Evolutionary conservation across 2,113 vertebrate species (phyloP), one percentile per base, ranked within the genome.

Genomic region (Neopipo cinnamomea): DNA sequence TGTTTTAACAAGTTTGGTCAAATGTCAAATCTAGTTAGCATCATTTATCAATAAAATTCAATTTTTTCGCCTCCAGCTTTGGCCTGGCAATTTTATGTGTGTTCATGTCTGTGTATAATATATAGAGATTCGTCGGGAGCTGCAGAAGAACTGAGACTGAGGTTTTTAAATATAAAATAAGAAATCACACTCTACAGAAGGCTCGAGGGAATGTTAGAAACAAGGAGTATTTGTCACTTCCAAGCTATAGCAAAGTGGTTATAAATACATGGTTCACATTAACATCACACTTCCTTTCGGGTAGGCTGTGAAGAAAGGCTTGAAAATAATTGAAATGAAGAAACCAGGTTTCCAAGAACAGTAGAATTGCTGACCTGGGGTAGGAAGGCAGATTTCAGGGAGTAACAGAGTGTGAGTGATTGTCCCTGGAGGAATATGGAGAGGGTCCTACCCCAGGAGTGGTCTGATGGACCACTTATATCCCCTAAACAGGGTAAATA

Each of bases 221-320:
- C 91, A 68, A 80, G 92, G 77, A 92, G 46, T 58, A 94, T 97
- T 95, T 93, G 95, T 96, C 90, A 96, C 76, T 95, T 94, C 58
- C 39, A 73, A 85, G 92, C 82, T 81, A 52, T 71, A 85, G 44
- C 33, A 86, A 86, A 84, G 82, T 84, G 79, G 72, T 88, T 96
- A 92, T 95, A 95, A 96, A 88, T 91, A 95, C 56, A 74, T 25
- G 39, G 79, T 85, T 91, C 82, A 46, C 27, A 52, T 90, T 73
- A 95, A 41, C 62, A 62, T 74, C 58, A 71, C 62, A 33, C 75
- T 81, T 88, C 23, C 62, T 90, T 82, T 73, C 47, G 52, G 62
- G 15, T 28, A 15, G 67, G 8, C 37, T 52, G 30, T 27, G 63
- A 17, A 49, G 3, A 23, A 39, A 80, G 33, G 50, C 37, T 59